Evolutionary conservation across 1,140 invertebrate species (phyloP), one percentile per base, ranked within the genome.

Genomic region (Drosophila mojavensis): DNA sequence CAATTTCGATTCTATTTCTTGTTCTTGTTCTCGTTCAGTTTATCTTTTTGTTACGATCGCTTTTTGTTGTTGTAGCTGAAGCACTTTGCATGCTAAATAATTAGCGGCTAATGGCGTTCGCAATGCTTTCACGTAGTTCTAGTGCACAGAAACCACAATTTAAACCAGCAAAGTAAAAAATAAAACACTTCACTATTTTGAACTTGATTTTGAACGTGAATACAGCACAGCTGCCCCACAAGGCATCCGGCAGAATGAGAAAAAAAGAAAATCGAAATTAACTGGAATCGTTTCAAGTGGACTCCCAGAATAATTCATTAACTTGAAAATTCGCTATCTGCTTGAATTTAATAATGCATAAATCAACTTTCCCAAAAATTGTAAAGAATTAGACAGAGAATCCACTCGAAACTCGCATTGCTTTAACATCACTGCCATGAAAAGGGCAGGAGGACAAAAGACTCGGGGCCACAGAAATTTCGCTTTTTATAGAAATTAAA

Each of bases 21-120:
- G 41, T 51, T 68, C 24, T 24, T 7, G 47, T 51, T 68, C 24
- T 30, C 13, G 33, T 66, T 78, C 26, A 11, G 1, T 53, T 65
- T 53, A 4, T 9, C 47, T 63, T 55, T 71, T 70, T 79, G 36
- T 24, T 67, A 41, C 24, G 58, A 65, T 68, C 41, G 81, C 75
- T 60, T 67, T 33, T 33, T 33, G 33, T 39, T 39, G 36, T 39
- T 68, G 26, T 74, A 69, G 75, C 47, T 43, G 33, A 55, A 81
- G 82, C 82, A 85, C 82, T 85, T 79, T 86, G 82, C 82, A 85
- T 85, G 82, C 64, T 60, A 65, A 75, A 70, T 70, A 64, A 64
- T 58, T 75, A 71, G 59, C 41, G 55, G 73, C 73, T 75, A 65
- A 65, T 75, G 60, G 59, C 66, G 67, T 70, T 75, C 59, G 54